A percentile compares a stretch with the other conserved stretches of the same genome.
Conservation (phyloP, 2,888 invertebrate species). For the Dendrolimus pini region DNA sequence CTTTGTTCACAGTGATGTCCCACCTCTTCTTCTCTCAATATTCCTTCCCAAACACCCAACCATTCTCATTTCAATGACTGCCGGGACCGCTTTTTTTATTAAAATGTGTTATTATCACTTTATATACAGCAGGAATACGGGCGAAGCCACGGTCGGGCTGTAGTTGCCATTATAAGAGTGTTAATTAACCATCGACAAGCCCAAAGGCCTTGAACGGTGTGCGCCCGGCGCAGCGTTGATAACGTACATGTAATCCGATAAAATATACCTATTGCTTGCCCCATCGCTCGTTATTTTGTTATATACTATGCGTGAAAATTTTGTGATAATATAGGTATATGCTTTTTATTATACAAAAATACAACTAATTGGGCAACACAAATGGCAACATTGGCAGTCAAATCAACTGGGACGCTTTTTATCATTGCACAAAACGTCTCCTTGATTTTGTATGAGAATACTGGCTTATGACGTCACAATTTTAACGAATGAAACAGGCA, state of each 20-base stretch:
- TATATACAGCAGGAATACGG: not conserved
- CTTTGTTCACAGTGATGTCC: too few species aligned
- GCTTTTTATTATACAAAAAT: slow-evolving; percentile 9
- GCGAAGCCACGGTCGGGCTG: not conserved
- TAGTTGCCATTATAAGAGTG: slow-evolving; percentile 26
- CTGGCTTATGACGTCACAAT: too few species aligned
- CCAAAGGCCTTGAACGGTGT: slow-evolving; percentile 25
- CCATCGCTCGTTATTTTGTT: slow-evolving; percentile 48
- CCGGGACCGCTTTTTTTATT: not conserved
- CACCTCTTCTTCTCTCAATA: too few species aligned
- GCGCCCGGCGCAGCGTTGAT: slow-evolving; percentile 43
- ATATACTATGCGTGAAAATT: slow-evolving; percentile 15
- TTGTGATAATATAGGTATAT: slow-evolving; percentile 21
- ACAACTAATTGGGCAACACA: too few species aligned
- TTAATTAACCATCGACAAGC: slow-evolving; percentile 56
- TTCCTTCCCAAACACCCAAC: too few species aligned
- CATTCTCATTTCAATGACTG: too few species aligned
- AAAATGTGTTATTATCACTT: not conserved
- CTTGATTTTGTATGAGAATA: too few species aligned
- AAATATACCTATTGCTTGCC: slow-evolving; percentile 55
- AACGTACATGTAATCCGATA: slow-evolving; percentile 63
- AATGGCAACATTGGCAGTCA: too few species aligned
- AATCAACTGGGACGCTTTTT: too few species aligned
- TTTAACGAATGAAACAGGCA: too few species aligned
- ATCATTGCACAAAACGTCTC: too few species aligned